These are phyloP conservation scores for Melanotaenia nigrans DNA, from an alignment of 2,797 vertebrate genomes.

Conservation along the genomic window DNA sequence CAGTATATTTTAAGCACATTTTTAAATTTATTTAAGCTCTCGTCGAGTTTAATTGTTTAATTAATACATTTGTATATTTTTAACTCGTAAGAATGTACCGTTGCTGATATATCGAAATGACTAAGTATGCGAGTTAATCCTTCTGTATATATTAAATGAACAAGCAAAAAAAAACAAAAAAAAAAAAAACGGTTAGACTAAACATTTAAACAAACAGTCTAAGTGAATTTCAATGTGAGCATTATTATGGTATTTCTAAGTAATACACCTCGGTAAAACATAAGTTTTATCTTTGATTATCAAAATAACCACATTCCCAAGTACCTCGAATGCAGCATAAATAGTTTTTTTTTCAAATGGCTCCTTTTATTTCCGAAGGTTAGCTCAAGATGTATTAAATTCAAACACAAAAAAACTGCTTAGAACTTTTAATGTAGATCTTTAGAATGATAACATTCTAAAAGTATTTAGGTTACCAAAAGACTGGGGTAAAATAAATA, in stretches of 20 bases:
- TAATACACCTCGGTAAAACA: neutral
- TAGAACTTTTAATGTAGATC: neutral
- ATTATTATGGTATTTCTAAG: neutral
- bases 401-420: neutral
- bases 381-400: neutral
- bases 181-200: neutral
- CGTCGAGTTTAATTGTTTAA: neutral
- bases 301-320: neutral
- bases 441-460: neutral
- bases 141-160: too few species aligned
- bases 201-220: neutral
- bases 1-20: neutral
- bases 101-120: neutral
- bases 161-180: neutral
- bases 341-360: neutral
- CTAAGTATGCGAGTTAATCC: neutral
- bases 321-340: conserved; percentile 12
- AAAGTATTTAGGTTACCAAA: neutral
- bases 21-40: neutral
- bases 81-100: too few species aligned
- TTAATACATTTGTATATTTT: too few species aligned
- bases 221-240: neutral
- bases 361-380: neutral
- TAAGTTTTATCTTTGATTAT: fast-evolving
- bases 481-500: neutral